Base-by-base conservation (phyloP, 2,113 vertebrate species). In the Micronycteris hirsuta region DNA sequence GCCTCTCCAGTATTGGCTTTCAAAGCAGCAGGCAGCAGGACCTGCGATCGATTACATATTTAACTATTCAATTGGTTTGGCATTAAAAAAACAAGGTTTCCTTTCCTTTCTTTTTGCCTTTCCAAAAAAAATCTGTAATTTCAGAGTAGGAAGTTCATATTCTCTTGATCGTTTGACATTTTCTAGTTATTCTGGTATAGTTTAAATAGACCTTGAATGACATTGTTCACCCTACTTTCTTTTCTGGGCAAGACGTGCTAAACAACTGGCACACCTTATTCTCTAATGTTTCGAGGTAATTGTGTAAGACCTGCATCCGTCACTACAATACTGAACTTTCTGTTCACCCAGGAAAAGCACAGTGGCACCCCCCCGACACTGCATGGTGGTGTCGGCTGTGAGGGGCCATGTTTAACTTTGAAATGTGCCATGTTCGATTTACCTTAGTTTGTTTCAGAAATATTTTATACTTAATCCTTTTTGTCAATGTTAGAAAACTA, bases 401-500 rank as follows among this genome's bases (percentile, higher is more conserved):
- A 97, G 96, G 65, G 61, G 56, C 73, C 1, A 0, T 74, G 38
- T 83, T 97, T 84, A 74, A 84, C 24, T 94, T 98, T 94, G 94
- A 96, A 98, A 78, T 4, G 36, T 63, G 68, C 89, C 68, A 36
- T 87, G 38, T 93, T 90, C 97, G 90, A 93, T 97, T 98, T 97
- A 77, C 92, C 43, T 63, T 70, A 93, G 4, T 89, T 97, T 91
- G 31, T 16, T 91, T 96, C 74, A 87, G 89, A 97, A 97, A 96
- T 19, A 28, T 86, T 91, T 97, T 92, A 86, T 96, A 91, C 87
- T 96, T 96, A 97, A 98, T 96, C 56, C 63, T 97, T 97, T 98
- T 96, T 97, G 93, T 98, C 78, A 88, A 97, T 95, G 85, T 98
- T 95, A 95, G 94, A 96, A 67, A 97, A 91, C 74, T 97, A 98